These are phyloP conservation scores for Montipora cactus DNA, from an alignment of 64 coral and sea anemone species.

Conservation along the genomic window DNA sequence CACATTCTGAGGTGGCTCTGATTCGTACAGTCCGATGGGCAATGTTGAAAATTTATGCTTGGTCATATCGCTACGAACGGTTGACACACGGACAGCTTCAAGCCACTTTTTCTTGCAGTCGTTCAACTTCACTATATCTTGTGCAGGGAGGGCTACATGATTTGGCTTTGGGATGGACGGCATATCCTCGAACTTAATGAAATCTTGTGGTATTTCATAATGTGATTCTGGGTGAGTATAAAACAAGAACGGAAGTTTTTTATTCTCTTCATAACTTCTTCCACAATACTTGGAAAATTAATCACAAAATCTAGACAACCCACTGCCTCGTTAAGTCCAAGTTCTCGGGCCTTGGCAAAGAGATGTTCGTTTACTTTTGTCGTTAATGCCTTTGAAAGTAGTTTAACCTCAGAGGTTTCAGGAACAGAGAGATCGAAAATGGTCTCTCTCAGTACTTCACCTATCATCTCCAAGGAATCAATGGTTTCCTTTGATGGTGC, in stretches of 20 bases:
- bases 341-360: conserved; percentile 24
- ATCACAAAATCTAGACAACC: conserved; percentile 52
- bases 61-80: conserved; percentile 27
- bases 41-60: conserved; percentile 47
- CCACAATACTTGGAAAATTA: conserved; percentile 20
- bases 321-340: conserved; percentile 32
- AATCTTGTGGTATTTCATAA: conserved; percentile 46
- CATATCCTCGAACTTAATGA: conserved; percentile 18
- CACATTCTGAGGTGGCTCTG: conserved; percentile 14
- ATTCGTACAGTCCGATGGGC: conserved; percentile 16
- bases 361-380: conserved; percentile 25
- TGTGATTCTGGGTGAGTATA: conserved; percentile 44
- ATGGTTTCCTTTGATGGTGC: conserved; percentile 19
- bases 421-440: conserved; percentile 1
- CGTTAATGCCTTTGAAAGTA: conserved; percentile 32
- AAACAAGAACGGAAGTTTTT: neutral
- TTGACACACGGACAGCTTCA: conserved; percentile 39
- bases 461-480: conserved; percentile 3
- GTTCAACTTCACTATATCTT: conserved; percentile 8
- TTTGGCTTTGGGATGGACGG: conserved; percentile 17
- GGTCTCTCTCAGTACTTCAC: neutral
- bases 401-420: neutral
- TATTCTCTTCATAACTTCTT: no score
- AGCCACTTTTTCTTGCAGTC: conserved; percentile 43
- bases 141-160: conserved; percentile 5